These are phyloP conservation scores for Atopsyche davidsoni DNA, from an alignment of 1,140 invertebrate species.

Conservation along the genomic window DNA sequence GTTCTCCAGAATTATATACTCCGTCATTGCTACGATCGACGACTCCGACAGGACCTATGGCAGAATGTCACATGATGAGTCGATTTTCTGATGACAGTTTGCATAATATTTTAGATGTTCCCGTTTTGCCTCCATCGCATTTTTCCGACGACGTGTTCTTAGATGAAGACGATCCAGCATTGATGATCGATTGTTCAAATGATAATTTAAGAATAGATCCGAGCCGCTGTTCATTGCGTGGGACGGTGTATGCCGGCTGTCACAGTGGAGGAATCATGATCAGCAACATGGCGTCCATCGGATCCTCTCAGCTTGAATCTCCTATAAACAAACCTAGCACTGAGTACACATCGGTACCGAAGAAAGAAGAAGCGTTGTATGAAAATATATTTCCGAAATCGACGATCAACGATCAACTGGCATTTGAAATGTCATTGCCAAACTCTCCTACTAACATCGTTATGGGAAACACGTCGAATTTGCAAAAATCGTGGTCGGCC, in stretches of 20 bases:
- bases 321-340: conserved; percentile 6
- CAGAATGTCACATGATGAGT: conserved; percentile 4
- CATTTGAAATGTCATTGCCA: conserved; percentile 26
- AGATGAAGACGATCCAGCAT: conserved; percentile 23
- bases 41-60: conserved; percentile 31
- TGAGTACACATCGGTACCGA: conserved; percentile 7
- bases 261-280: conserved; percentile 28
- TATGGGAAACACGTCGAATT: neutral
- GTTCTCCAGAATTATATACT: conserved; percentile 35
- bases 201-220: neutral
- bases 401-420: conserved; percentile 16
- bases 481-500: conserved; percentile 27
- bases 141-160: conserved; percentile 27
- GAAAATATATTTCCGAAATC: conserved; percentile 26
- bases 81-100: conserved; percentile 18
- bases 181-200: conserved; percentile 22
- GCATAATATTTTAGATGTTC: conserved; percentile 19
- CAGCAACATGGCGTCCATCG: conserved; percentile 23
- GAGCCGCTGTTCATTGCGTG: conserved; percentile 15
- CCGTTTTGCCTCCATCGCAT: conserved; percentile 28
- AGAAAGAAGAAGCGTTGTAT: conserved; percentile 23
- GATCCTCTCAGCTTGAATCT: neutral
- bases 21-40: conserved; percentile 36
- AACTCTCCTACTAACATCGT: conserved; percentile 16
- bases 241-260: conserved; percentile 23